phyloP scores from a whole-genome alignment of 2,888 invertebrate species.

The Desoria tigrina region DNA sequence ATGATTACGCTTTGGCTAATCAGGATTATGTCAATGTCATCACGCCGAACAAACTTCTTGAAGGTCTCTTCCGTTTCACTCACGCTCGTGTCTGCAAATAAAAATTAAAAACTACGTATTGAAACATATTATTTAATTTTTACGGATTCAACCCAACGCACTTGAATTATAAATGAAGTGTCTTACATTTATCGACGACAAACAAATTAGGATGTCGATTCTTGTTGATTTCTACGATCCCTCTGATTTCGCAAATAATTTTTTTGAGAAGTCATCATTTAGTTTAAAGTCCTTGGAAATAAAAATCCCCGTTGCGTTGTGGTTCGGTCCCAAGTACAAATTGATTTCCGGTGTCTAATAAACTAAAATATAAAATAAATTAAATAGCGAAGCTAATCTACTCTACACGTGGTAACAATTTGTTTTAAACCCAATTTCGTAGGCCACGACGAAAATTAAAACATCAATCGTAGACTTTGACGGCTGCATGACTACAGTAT shows the following conservation, averaged over 20 bases:
- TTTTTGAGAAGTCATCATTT: background rate
- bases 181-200: slow-evolving; percentile 92
- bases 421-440: too few species aligned
- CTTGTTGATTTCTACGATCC: slow-evolving; percentile 93
- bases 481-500: too few species aligned
- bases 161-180: background rate
- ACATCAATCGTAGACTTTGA: too few species aligned
- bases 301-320: slow-evolving; percentile 2
- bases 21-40: slow-evolving; percentile 97
- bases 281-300: background rate
- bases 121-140: background rate
- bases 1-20: slow-evolving; percentile 87
- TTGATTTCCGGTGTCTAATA: too few species aligned
- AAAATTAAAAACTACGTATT: background rate
- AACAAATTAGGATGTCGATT: slow-evolving; percentile 94
- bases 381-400: too few species aligned
- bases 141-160: background rate
- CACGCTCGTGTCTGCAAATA: background rate
- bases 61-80: slow-evolving; percentile 3
- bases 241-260: background rate
- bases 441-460: too few species aligned
- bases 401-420: too few species aligned
- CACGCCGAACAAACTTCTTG: slow-evolving; percentile 78
- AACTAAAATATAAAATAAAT: too few species aligned
- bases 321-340: too few species aligned